Conservation (phyloP, 2,113 vertebrate genomes). For the Xyliphius kryptos region DNA sequence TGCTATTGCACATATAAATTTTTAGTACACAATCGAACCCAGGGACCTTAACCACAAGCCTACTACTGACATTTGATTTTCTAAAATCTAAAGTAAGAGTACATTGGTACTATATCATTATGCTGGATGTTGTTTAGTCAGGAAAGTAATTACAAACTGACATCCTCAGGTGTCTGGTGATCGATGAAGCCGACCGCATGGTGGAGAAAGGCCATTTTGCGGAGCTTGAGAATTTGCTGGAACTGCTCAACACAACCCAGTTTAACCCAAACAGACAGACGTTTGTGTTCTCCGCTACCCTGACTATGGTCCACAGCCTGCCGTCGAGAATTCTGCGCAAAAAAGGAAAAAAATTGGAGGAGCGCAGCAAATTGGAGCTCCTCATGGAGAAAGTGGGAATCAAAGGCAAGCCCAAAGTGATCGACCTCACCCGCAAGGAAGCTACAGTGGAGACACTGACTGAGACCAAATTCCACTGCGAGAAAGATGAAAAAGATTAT, state of each 20-base stretch:
- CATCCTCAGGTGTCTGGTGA: constrained; percentile 80
- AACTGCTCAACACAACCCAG: constrained; percentile 80
- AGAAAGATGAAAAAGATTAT: constrained; percentile 85
- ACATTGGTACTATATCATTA: no score
- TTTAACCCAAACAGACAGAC: constrained; percentile 83
- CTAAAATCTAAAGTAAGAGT: no score
- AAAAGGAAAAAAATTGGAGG: constrained; percentile 72
- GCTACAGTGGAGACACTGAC: constrained; percentile 88
- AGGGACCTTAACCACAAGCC: no score
- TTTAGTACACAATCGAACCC: no score
- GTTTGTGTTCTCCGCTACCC: constrained; percentile 92
- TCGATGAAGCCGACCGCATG: constrained; percentile 97
- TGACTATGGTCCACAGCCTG: constrained; percentile 79
- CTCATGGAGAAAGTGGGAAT: constrained; percentile 89
- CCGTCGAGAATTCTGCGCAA: constrained; percentile 80
- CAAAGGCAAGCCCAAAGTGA: constrained; percentile 83
- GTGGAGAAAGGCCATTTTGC: constrained; percentile 91
- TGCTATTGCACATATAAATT: no score
- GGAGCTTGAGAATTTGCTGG: constrained; percentile 85
- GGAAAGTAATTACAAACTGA: no score
- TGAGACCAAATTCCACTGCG: constrained; percentile 87
- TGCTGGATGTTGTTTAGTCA: no score
- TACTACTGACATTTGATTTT: no score
- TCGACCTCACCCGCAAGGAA: constrained; percentile 90
- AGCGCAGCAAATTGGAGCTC: constrained; percentile 75